Base-by-base conservation (phyloP, 2,113 vertebrate genomes). In the Sigmodon hispidus region DNA sequence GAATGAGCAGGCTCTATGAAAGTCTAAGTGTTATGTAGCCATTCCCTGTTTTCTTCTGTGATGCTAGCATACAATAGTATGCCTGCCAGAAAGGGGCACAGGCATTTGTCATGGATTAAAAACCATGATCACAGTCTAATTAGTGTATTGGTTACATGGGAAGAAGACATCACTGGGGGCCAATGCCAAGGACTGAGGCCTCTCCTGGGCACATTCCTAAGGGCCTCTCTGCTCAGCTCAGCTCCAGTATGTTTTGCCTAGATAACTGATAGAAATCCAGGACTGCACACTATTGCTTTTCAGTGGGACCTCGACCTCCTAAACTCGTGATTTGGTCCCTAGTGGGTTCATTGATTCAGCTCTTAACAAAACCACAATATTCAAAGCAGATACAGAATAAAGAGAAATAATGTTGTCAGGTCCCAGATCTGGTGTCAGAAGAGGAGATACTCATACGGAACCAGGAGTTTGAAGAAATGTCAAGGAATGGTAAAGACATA, bases 1-100 rank as follows among this genome's bases (percentile, higher is more conserved):
- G 87, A 85, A 93, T 75, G 50, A 92, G 36, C 10, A 63, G 36
- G 5, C 29, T 90, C 73, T 90, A 83, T 55, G 21, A 2, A 61
- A n/a, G 21, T 26, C 52, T 24, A 67, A 89, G 34, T 36, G 88
- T 72, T 92, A 70, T 61, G 4, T 36, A 75, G 52, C 7, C 48
- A 29, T 87, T 89, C 89, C 52, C 91, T 85, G 40, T 89, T 77
- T 83, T 87, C 63, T 84, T 85, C 34, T 43, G 89, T 75, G 43
- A 3, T 84, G 31, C 57, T 87, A 26, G 95, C 52, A 89, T 34
- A 80, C 7, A 89, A 70, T 11, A 90, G 79, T 40, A 65, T 77
- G 8, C 87, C 48, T 67, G 55, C 31, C 61, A 93, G 34, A 61
- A 61, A 93, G 91, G 63, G 36, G 13, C 43, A 21, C 19, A 67